These are phyloP conservation scores for Drosophila neocordata DNA, from an alignment of 1,140 invertebrate species.

Conservation along the genomic window DNA sequence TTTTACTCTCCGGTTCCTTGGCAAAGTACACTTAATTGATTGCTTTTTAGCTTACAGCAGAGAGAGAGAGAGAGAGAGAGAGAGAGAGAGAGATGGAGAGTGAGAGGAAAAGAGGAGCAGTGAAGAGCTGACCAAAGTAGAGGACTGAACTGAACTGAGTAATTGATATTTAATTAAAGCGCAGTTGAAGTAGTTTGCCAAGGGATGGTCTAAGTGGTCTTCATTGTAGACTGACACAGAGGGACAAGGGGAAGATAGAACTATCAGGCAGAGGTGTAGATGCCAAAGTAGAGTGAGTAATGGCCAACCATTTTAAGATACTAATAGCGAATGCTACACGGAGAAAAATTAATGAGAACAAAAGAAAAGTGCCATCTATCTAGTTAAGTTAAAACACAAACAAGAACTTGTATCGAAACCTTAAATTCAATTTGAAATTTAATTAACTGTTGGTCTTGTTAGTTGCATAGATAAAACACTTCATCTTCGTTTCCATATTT, in stretches of 20 bases:
- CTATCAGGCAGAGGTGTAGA: background rate
- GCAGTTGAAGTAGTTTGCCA: slow-evolving; percentile 63
- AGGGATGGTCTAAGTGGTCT: slow-evolving; percentile 15
- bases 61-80: background rate
- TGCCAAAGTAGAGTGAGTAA: slow-evolving; percentile 11
- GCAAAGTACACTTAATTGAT: slow-evolving; percentile 73
- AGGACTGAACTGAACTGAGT: slow-evolving; percentile 40
- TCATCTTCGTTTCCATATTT: background rate
- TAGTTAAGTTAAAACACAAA: too few species aligned
- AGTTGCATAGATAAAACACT: background rate
- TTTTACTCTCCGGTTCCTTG: slow-evolving; percentile 17
- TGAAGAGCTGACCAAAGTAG: slow-evolving; percentile 48
- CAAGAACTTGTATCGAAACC: background rate
- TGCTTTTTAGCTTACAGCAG: slow-evolving; percentile 60
- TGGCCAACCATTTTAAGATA: background rate
- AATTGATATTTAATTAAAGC: slow-evolving; percentile 80
- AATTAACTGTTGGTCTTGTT: background rate
- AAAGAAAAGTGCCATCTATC: background rate
- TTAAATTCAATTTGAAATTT: background rate
- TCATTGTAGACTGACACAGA: background rate
- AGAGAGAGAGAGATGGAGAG: background rate
- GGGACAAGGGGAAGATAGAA: background rate
- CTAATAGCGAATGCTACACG: slow-evolving; percentile 8
- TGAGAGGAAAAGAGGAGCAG: background rate
- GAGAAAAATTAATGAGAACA: background rate